Evolutionary conservation across 2,888 invertebrate species (phyloP), one percentile per base, ranked within the genome.

Genomic region (Hydriomena furcata): DNA sequence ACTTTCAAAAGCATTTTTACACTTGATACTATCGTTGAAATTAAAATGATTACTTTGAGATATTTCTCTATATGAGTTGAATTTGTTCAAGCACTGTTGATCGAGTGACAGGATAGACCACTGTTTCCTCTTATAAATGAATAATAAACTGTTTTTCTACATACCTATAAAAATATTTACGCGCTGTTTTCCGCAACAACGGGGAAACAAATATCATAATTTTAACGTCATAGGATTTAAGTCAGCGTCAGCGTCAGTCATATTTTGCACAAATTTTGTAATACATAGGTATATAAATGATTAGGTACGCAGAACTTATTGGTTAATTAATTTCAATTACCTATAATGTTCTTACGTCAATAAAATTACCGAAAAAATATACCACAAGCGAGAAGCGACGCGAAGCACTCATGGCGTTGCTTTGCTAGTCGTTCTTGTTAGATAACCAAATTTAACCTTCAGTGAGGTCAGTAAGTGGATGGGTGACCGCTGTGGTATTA

Each of bases 1-100:
- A 68, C 23, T 25, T 43, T 49, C 13, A 58, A 13, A 11, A 55
- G 35, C 49, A 60, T 61, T 38, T 43, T 57, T 1, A 27, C 20
- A 34, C 13, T 28, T 27, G 7, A 12, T n/a, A 25, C 8, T 2
- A 17, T 3, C 2, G 17, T 17, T 17, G 17, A 17, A 3, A 17
- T 17, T 17, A 3, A 17, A 4, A 3, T 3, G 17, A 17, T 3
- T 3, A 17, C 2, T 17, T 17, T 17, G 17, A 17, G 5, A n/a
- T 30, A 21, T 31, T 11, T 2, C 20, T 5, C 12, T 23, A 17
- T 17, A 17, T n/a, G 4, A 28, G 30, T 52, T 34, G 8, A 25
- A 7, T 10, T 21, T 5, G 34, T 21, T 43, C 17, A 11, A 52
- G 24, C 7, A 5, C n/a, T 20, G 2, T 4, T 7, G 12, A 31